Evolutionary conservation across 2,797 vertebrate species (phyloP).

Genomic region (Gymnodraco acuticeps): DNA sequence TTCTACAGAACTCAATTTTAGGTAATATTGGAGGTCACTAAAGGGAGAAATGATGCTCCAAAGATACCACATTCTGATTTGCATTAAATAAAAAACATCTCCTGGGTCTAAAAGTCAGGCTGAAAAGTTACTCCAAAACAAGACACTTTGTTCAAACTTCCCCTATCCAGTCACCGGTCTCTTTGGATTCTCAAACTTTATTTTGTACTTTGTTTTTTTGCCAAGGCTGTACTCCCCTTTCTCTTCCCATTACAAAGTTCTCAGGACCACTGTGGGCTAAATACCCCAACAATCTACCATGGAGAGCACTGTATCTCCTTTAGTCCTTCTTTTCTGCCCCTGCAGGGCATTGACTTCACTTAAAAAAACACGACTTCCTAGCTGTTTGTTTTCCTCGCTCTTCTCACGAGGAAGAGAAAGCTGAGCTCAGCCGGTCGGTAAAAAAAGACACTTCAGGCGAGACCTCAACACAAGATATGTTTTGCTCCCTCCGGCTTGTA

Average conservation of each 20-base stretch:
- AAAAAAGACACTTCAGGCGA: constrained; percentile 67
- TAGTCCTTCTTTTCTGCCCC: constrained; percentile 67
- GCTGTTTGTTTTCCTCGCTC: constrained; percentile 79
- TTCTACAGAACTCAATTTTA: not conserved
- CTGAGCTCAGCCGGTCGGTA: constrained; percentile 68
- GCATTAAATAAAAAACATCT: not conserved
- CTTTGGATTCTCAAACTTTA: constrained; percentile 34
- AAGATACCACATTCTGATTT: not conserved
- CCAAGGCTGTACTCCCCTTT: constrained; percentile 20
- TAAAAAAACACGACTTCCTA: constrained; percentile 79
- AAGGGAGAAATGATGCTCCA: not conserved
- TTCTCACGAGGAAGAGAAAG: constrained; percentile 76
- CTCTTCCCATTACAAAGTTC: constrained; percentile 23
- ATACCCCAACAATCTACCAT: constrained; percentile 42
- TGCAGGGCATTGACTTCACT: constrained; percentile 76
- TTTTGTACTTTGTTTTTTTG: constrained; percentile 31
- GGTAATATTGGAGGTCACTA: not conserved
- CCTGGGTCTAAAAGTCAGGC: constrained; percentile 15
- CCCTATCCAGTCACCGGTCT: not conserved
- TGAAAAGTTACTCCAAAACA: constrained; percentile 15
- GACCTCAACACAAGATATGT: constrained; percentile 55
- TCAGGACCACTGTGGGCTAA: constrained; percentile 38
- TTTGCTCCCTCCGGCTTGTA: constrained; percentile 68
- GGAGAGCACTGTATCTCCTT: constrained; percentile 64
- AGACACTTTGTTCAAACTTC: not conserved